Percentiles rank a stretch among this genome's conserved stretches.
These are phyloP conservation scores for Allacma fusca DNA, from an alignment of 2,888 invertebrate genomes.

Conservation along the genomic window DNA sequence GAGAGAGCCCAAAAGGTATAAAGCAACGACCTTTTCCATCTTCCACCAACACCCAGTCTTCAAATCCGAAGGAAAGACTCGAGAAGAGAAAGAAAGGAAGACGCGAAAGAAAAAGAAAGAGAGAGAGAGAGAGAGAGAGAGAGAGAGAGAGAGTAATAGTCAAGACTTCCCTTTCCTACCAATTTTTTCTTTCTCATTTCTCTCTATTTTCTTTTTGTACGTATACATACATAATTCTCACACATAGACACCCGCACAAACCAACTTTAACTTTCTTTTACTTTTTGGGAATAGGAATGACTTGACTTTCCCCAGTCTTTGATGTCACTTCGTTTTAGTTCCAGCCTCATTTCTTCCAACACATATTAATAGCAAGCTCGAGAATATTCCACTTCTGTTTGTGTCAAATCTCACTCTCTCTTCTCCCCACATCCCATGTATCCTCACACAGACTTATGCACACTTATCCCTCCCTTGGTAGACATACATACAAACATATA, in stretches of 20 bases:
- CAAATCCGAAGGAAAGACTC: too few species aligned
- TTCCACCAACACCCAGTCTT: too few species aligned
- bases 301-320: conserved; percentile 23
- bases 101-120: too few species aligned
- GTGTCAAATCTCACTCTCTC: conserved; percentile 4
- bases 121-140: not conserved
- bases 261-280: conserved; percentile 8
- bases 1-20: too few species aligned
- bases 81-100: too few species aligned
- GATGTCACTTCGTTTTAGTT: conserved; percentile 22
- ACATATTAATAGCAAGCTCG: conserved; percentile 10
- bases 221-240: not conserved
- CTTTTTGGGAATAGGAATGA: not conserved
- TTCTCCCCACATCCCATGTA: not conserved
- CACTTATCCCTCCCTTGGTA: too few species aligned
- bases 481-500: too few species aligned
- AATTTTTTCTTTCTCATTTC: not conserved
- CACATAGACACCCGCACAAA: not conserved
- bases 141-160: not conserved
- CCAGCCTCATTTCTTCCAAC: conserved; percentile 22
- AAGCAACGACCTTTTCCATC: too few species aligned
- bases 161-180: not conserved
- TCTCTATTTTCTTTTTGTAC: not conserved
- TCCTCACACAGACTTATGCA: not conserved
- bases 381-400: conserved; percentile 1